Conservation (phyloP, 2,888 invertebrate species). For the Apamea monoglypha region DNA sequence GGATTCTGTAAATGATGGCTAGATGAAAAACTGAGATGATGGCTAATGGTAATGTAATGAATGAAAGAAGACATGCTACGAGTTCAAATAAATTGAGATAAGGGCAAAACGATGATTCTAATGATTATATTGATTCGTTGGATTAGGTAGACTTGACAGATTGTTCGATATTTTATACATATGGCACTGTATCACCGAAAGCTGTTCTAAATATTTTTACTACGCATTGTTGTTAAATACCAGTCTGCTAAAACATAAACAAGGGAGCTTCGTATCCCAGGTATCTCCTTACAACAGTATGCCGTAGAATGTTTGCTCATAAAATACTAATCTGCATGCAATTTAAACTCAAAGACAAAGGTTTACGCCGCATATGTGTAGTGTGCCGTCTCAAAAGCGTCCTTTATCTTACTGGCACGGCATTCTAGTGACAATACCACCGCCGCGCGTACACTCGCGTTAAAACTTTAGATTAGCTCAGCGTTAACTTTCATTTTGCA, state of each 20-base stretch:
- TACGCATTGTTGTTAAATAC: constrained; percentile 20
- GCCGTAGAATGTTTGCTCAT: constrained; percentile 38
- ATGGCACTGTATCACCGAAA: neutral
- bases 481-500: constrained; percentile 33
- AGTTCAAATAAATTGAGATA: neutral
- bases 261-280: constrained; percentile 12
- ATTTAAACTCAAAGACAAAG: constrained; percentile 51
- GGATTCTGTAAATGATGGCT: neutral
- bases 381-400: constrained; percentile 48
- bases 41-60: neutral
- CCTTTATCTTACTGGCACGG: constrained; percentile 31
- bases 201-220: constrained; percentile 12
- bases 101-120: neutral
- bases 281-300: constrained; percentile 31
- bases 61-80: neutral
- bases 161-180: neutral
- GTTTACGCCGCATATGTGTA: constrained; percentile 34
- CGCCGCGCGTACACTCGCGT: constrained; percentile 10
- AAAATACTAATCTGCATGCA: constrained; percentile 55
- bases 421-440: constrained; percentile 27
- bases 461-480: constrained; percentile 50
- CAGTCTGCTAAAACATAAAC: constrained; percentile 32
- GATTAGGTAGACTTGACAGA: neutral
- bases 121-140: neutral
- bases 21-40: neutral